Evolutionary conservation across 30 jellyfish, hydroid and myxozoan genomes (phyloP).

Genomic region (Catostylus mosaicus): DNA sequence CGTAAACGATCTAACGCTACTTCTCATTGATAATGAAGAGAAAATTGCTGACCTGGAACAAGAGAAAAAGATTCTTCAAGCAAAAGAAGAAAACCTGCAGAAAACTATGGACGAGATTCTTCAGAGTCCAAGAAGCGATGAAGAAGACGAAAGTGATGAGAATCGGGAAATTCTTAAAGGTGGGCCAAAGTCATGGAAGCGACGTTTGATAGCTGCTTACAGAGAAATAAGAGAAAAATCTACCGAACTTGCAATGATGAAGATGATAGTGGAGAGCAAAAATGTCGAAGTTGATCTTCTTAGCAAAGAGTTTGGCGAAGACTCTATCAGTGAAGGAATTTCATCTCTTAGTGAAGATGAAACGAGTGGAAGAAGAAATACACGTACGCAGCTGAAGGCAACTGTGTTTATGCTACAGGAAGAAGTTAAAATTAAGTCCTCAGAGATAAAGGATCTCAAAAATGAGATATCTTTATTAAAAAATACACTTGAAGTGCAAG

Average conservation of each 20-base stretch:
- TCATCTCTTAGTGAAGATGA: background rate
- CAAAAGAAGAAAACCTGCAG: conserved; percentile 41
- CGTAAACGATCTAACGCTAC: conserved; percentile 4
- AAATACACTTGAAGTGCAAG: conserved; percentile 26
- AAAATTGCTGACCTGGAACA: conserved; percentile 37
- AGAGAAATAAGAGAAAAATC: conserved; percentile 86
- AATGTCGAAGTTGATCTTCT: conserved; percentile 65
- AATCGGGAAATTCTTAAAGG: conserved; percentile 38
- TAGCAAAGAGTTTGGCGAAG: conserved; percentile 36
- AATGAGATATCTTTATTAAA: conserved; percentile 36
- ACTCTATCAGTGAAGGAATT: conserved; percentile 5
- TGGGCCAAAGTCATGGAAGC: conserved; percentile 67
- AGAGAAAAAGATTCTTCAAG: conserved; percentile 3
- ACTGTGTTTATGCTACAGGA: conserved; percentile 41
- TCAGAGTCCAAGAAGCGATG: conserved; percentile 65
- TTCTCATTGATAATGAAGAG: conserved; percentile 30
- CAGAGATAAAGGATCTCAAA: conserved; percentile 30
- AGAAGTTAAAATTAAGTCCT: conserved; percentile 11
- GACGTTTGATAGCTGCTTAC: conserved; percentile 67
- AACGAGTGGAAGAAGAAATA: background rate
- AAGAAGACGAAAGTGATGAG: conserved; percentile 36
- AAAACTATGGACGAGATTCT: conserved; percentile 38
- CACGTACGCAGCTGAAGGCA: background rate
- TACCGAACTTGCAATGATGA: conserved; percentile 68
- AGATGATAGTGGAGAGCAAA: conserved; percentile 74